Evolutionary conservation across 2,113 vertebrate genomes (phyloP).

Genomic region (Tachysurus vachellii): DNA sequence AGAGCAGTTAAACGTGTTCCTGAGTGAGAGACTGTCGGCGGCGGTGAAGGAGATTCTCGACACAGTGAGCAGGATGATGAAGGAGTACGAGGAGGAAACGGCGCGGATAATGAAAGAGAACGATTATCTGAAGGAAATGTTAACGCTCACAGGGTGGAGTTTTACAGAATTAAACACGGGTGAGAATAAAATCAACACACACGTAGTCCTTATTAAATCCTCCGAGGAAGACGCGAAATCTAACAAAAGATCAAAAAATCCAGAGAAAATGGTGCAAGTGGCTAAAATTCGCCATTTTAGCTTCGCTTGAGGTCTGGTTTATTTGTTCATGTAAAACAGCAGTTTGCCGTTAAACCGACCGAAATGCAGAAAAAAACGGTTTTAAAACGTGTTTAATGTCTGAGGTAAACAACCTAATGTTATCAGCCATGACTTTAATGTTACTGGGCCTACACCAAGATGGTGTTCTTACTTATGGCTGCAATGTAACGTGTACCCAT

Average conservation of each 20-base stretch:
- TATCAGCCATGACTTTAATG: background rate
- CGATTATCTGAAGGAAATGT: constrained; percentile 70
- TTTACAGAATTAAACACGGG: constrained; percentile 28
- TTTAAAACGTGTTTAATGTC: background rate
- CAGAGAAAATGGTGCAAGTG: background rate
- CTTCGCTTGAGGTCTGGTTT: too few species aligned
- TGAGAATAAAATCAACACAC: background rate
- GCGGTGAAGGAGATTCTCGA: constrained; percentile 73
- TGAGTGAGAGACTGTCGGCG: constrained; percentile 70
- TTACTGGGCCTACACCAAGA: background rate
- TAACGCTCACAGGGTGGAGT: constrained; percentile 69
- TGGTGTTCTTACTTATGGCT: too few species aligned
- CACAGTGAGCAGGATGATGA: constrained; percentile 72
- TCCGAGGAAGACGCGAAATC: background rate
- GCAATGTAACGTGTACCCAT: background rate
- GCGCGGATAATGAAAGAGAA: constrained; percentile 68
- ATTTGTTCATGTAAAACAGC: background rate
- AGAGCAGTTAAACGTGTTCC: constrained; percentile 68
- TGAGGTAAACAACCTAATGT: background rate
- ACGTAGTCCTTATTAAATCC: background rate
- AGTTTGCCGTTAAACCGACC: background rate
- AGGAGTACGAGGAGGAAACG: constrained; percentile 74
- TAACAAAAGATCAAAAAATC: background rate
- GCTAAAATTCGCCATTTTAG: background rate
- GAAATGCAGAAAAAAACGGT: background rate